phyloP scores from a whole-genome alignment of 2,888 invertebrate species.

The Tetranychus truncatus region DNA sequence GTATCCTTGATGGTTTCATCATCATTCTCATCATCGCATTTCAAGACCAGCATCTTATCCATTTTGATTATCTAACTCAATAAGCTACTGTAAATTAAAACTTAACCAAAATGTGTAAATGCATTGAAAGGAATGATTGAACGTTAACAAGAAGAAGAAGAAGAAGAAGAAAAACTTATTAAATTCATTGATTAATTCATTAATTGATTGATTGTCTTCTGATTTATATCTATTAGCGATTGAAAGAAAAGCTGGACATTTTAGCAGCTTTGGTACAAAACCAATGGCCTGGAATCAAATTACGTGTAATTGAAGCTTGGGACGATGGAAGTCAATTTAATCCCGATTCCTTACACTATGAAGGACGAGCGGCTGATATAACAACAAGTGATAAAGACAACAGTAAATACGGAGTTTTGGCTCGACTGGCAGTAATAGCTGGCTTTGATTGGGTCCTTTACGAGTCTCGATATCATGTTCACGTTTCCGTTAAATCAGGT shows the following conservation, averaged over 20 bases:
- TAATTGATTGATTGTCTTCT: slow-evolving; percentile 5
- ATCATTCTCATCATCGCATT: slow-evolving; percentile 2
- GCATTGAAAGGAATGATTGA: no score
- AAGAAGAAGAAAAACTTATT: no score
- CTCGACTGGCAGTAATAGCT: slow-evolving; percentile 80
- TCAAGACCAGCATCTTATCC: neutral
- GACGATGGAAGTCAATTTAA: slow-evolving; percentile 61
- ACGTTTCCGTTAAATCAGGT: slow-evolving; percentile 96
- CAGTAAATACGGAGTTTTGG: slow-evolving; percentile 86
- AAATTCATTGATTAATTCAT: neutral
- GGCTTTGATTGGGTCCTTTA: slow-evolving; percentile 98
- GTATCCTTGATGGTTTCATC: neutral
- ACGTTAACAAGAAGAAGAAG: no score
- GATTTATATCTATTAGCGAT: slow-evolving; percentile 48
- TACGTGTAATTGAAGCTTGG: slow-evolving; percentile 88
- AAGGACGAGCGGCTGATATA: slow-evolving; percentile 86
- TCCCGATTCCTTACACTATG: slow-evolving; percentile 75
- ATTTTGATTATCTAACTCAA: neutral
- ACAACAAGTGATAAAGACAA: slow-evolving; percentile 82
- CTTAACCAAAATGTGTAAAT: neutral
- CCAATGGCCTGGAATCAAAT: slow-evolving; percentile 84
- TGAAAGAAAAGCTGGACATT: slow-evolving; percentile 82
- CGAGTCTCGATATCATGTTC: slow-evolving; percentile 79
- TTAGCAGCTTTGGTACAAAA: slow-evolving; percentile 91
- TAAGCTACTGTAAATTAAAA: neutral